Conservation (phyloP, 2,888 invertebrate genomes). For the Cyclophora albipunctata region DNA sequence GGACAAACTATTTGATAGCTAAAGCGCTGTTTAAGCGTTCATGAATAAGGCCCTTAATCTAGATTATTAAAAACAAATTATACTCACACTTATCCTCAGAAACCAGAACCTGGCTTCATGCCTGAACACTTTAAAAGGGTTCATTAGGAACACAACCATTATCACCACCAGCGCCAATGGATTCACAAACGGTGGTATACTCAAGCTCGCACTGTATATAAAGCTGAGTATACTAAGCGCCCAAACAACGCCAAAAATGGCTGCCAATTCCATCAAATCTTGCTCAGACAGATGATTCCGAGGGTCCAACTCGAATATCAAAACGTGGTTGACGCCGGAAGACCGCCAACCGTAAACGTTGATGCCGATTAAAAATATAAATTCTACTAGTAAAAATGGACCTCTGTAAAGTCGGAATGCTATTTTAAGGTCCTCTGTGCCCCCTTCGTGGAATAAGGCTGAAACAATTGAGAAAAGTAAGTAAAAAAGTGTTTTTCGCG, state of each 20-base stretch:
- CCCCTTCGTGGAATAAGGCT: constrained; percentile 85
- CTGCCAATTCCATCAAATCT: constrained; percentile 94
- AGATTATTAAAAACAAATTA: not conserved
- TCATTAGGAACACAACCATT: constrained; percentile 89
- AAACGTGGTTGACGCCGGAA: constrained; percentile 97
- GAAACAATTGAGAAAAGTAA: constrained; percentile 41
- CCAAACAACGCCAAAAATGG: constrained; percentile 96
- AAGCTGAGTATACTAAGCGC: constrained; percentile 91
- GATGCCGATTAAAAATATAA: constrained; percentile 95
- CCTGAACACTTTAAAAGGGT: constrained; percentile 93
- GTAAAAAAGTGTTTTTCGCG: too few relatives aligned
- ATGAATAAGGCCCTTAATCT: too few relatives aligned
- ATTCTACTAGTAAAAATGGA: constrained; percentile 92
- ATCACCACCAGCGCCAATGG: constrained; percentile 89
- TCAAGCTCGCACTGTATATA: constrained; percentile 84
- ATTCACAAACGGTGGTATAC: constrained; percentile 94
- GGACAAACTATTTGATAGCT: too few relatives aligned
- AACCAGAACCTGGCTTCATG: constrained; percentile 97
- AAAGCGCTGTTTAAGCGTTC: too few relatives aligned
- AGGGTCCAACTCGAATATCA: constrained; percentile 98
- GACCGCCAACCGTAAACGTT: constrained; percentile 98
- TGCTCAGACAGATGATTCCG: constrained; percentile 95
- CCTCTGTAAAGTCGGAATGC: constrained; percentile 95
- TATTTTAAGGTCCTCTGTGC: constrained; percentile 84
- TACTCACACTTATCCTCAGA: constrained; percentile 87